These are phyloP conservation scores for Pelvicachromis taeniatus DNA, from an alignment of 2,113 vertebrate genomes.

Conservation along the genomic window DNA sequence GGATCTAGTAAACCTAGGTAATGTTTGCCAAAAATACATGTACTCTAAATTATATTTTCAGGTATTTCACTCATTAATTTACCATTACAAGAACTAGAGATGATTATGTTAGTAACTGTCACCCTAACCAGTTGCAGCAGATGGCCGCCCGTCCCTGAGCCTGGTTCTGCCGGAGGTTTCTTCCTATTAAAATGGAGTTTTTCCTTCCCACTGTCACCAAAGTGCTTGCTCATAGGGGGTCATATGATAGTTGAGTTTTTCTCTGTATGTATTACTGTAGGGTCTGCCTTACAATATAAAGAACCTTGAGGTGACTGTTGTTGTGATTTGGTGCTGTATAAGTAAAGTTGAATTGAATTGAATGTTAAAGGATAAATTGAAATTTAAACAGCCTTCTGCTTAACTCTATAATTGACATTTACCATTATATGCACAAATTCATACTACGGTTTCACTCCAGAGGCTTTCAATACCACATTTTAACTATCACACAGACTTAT, in stretches of 20 bases:
- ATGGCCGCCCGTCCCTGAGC: too few relatives aligned
- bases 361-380: not conserved
- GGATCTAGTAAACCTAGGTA: too few relatives aligned
- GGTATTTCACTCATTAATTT: too few relatives aligned
- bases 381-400: not conserved
- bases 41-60: too few relatives aligned
- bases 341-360: not conserved
- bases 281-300: fast-evolving
- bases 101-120: too few relatives aligned
- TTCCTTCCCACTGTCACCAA: too few relatives aligned
- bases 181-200: too few relatives aligned
- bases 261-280: not conserved
- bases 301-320: fast-evolving
- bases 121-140: too few relatives aligned
- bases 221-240: too few relatives aligned
- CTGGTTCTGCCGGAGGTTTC: too few relatives aligned
- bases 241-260: not conserved
- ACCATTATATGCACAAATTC: fast-evolving
- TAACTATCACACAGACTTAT: not conserved
- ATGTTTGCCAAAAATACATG: too few relatives aligned
- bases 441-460: not conserved
- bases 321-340: not conserved
- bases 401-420: not conserved
- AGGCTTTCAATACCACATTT: not conserved
- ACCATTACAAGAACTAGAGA: too few relatives aligned